These are phyloP conservation scores for Jacana jacana DNA, from an alignment of 2,113 vertebrate species.

Conservation along the genomic window DNA sequence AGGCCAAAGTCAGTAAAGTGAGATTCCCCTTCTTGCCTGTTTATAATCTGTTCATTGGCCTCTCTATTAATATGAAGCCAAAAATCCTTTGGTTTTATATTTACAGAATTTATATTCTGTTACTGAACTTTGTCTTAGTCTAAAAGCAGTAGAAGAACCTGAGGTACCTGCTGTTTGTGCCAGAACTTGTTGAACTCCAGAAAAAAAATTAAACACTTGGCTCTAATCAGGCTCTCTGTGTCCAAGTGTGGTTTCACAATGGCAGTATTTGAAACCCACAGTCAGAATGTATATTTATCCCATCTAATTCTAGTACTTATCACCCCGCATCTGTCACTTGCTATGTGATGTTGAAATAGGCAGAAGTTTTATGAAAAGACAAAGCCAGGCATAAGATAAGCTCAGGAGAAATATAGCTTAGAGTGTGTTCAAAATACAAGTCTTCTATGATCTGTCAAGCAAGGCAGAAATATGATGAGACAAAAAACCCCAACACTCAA, in stretches of 20 bases:
- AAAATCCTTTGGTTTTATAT: not conserved
- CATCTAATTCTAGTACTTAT: not conserved
- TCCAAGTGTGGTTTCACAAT: conserved; percentile 19
- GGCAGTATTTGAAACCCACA: conserved; percentile 17
- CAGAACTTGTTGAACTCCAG: not conserved
- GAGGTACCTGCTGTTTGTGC: not conserved
- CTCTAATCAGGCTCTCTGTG: not conserved
- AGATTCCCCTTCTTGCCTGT: not conserved
- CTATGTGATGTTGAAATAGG: conserved; percentile 19
- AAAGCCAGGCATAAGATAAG: not conserved
- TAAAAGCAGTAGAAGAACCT: not conserved
- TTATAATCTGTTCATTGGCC: not conserved
- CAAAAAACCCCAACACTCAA: not conserved
- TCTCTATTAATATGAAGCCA: not conserved
- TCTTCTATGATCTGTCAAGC: not conserved
- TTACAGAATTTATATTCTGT: not conserved
- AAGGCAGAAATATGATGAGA: not conserved
- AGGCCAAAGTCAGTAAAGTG: not conserved
- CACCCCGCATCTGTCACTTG: not conserved
- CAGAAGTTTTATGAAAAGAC: conserved; percentile 13
- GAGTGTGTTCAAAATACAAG: not conserved
- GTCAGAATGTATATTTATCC: conserved; percentile 5
- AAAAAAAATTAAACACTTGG: not conserved
- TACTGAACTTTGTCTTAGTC: not conserved
- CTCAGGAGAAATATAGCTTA: not conserved